Conservation (phyloP, 2,888 invertebrate species). For the Formica aserva region DNA sequence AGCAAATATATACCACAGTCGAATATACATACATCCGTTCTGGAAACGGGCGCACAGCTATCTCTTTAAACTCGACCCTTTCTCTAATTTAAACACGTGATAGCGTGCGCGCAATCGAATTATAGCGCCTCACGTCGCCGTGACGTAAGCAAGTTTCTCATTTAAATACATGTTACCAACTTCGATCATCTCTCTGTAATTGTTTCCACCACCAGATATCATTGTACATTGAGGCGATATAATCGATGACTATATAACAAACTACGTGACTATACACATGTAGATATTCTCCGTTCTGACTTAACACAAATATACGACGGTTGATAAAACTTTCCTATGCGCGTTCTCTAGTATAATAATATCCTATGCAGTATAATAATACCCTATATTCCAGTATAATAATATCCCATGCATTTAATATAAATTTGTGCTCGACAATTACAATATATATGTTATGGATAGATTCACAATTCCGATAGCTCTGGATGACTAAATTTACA, state of each 20-base stretch:
- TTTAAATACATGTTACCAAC: constrained; percentile 41
- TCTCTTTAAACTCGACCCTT: constrained; percentile 37
- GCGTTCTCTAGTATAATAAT: neutral
- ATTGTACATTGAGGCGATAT: neutral
- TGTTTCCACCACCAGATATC: constrained; percentile 10
- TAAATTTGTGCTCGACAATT: neutral
- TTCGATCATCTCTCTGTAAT: neutral
- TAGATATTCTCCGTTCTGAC: neutral
- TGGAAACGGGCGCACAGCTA: constrained; percentile 5
- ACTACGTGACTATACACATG: neutral
- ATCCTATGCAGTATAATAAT: neutral
- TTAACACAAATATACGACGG: neutral
- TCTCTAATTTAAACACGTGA: constrained; percentile 25
- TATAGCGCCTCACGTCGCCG: neutral
- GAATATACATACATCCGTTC: neutral
- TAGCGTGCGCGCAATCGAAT: constrained; percentile 15
- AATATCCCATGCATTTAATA: neutral
- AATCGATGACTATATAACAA: constrained; percentile 20
- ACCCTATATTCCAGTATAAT: neutral
- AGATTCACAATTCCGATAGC: neutral
- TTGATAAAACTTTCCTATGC: neutral
- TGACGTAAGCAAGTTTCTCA: constrained; percentile 17
- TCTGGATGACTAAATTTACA: neutral
- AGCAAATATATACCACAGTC: constrained; percentile 13
- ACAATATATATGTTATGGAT: no score